Evolutionary conservation across 2,113 vertebrate species (phyloP).

Genomic region (Phasianus colchicus): DNA sequence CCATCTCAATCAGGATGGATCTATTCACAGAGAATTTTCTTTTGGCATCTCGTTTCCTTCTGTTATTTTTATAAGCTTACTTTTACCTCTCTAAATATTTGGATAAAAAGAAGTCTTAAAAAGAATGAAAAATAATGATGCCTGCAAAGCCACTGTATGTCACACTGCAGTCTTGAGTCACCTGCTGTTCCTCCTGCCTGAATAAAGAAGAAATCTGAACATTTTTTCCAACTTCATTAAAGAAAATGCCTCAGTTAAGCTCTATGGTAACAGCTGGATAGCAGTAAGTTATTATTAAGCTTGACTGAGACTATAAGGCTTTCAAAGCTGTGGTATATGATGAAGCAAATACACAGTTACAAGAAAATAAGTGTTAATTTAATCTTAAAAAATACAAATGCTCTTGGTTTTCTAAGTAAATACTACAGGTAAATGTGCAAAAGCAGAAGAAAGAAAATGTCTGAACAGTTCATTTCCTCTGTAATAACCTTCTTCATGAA

Average conservation of each 20-base stretch:
- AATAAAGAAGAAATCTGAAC: not conserved
- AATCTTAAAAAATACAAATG: not conserved
- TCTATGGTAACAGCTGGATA: slow-evolving; percentile 29
- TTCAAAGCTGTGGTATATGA: not conserved
- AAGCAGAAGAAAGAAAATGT: not conserved
- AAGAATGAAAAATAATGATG: not conserved
- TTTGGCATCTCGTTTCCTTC: not conserved
- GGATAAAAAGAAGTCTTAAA: not conserved
- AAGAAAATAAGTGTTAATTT: not conserved
- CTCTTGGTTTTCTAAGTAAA: not conserved
- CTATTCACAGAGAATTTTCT: not conserved
- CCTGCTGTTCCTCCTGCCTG: slow-evolving; percentile 2
- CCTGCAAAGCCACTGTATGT: not conserved
- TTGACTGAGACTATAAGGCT: not conserved
- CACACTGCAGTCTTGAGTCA: not conserved
- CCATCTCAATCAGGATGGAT: not conserved
- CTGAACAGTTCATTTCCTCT: not conserved
- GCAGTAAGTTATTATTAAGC: not conserved
- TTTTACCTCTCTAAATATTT: slow-evolving; percentile 4
- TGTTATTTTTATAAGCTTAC: not conserved
- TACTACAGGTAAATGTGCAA: not conserved
- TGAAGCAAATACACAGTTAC: not conserved
- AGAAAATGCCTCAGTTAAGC: not conserved
- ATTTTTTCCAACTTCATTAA: not conserved
- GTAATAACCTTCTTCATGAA: not conserved